Evolutionary conservation across 2,113 vertebrate genomes (phyloP).

Genomic region (Phocoena phocoena): DNA sequence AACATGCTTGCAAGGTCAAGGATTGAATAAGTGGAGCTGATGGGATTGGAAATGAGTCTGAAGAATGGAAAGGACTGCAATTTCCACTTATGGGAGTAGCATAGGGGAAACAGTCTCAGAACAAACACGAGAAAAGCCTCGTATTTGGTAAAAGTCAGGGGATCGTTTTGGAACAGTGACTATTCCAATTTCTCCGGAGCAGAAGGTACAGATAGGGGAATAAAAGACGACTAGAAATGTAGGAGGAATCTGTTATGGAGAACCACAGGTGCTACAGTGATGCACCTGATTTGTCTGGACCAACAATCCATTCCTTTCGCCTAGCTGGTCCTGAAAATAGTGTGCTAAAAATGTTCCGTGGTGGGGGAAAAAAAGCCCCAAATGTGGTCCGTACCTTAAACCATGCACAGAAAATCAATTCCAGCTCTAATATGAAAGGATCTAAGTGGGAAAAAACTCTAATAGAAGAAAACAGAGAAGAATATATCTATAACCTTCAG

Average conservation of each 20-base stretch:
- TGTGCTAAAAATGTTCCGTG: neutral
- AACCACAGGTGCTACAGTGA: rapidly evolving
- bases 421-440: neutral
- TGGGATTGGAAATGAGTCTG: neutral
- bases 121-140: neutral
- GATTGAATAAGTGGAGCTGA: neutral
- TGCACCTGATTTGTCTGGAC: no score
- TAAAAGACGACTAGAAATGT: neutral
- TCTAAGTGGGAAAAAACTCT: neutral
- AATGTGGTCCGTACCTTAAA: neutral
- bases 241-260: neutral
- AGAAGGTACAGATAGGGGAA: neutral
- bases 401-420: neutral
- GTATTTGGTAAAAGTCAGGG: neutral
- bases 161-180: neutral
- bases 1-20: no score
- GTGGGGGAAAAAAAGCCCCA: neutral
- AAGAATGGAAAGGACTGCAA: neutral
- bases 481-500: neutral
- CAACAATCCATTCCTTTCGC: neutral
- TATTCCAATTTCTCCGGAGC: neutral
- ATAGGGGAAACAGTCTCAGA: neutral
- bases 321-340: neutral
- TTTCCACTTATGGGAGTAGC: no score
- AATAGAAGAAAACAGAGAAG: neutral